Percentiles rank a stretch among this genome's conserved stretches.
Conservation (phyloP, 1,140 invertebrate species). For the Drosophila mauritiana region DNA sequence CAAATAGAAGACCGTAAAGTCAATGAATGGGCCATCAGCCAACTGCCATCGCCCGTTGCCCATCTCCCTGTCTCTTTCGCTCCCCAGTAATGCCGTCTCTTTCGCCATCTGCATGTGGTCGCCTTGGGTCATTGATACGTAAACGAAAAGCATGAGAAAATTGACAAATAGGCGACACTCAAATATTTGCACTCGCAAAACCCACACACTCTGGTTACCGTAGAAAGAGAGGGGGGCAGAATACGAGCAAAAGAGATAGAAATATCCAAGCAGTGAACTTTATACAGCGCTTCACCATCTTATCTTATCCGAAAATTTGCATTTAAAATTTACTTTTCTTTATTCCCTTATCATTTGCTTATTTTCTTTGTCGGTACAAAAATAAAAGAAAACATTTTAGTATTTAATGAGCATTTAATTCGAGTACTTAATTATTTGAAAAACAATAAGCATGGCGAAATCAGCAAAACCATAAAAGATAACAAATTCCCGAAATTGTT, state of each 20-base stretch:
- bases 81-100: neutral
- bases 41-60: neutral
- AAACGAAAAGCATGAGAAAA: constrained; percentile 39
- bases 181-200: constrained; percentile 52
- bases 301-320: constrained; percentile 18
- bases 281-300: constrained; percentile 1
- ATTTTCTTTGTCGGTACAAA: neutral
- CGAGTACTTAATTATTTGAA: constrained; percentile 8
- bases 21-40: constrained; percentile 24
- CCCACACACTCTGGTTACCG: neutral
- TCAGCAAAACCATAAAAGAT: constrained; percentile 1
- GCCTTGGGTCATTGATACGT: constrained; percentile 60
- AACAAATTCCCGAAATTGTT: constrained; percentile 9
- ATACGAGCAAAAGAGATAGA: neutral
- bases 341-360: constrained; percentile 17
- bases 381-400: constrained; percentile 1
- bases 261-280: constrained; percentile 2
- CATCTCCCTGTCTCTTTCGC: neutral
- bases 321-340: constrained; percentile 1
- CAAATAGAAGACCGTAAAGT: constrained; percentile 36
- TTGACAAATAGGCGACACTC: constrained; percentile 56
- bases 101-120: constrained; percentile 19
- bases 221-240: neutral
- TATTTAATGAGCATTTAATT: constrained; percentile 20
- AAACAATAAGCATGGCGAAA: constrained; percentile 1